Percentiles rank a stretch among this genome's conserved stretches.
phyloP scores from a whole-genome alignment of 2,797 vertebrate genomes.

The Sphenodon punctatus region DNA sequence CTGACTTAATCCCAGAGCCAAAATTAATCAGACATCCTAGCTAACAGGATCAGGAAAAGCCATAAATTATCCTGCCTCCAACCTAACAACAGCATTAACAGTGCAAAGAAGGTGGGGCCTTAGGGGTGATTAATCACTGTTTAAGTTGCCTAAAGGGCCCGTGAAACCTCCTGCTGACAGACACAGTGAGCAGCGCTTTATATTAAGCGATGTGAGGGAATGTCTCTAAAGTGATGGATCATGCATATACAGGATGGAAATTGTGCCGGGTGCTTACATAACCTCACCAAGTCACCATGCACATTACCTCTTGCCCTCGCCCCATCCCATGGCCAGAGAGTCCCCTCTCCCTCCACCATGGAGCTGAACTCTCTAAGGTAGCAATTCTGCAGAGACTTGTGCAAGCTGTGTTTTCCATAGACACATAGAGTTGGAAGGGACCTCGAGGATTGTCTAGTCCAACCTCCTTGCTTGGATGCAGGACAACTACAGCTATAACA shows the following conservation, averaged over 20 bases:
- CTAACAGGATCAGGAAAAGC: slow-evolving; percentile 66
- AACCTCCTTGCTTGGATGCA: background rate
- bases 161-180: slow-evolving; percentile 69
- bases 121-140: slow-evolving; percentile 71
- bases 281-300: accelerated
- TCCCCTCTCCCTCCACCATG: background rate
- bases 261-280: slow-evolving; percentile 32
- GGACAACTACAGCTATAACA: no score
- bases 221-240: slow-evolving; percentile 62
- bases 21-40: slow-evolving; percentile 72
- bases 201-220: slow-evolving; percentile 58
- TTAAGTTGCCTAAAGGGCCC: slow-evolving; percentile 72
- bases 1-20: slow-evolving; percentile 74
- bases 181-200: slow-evolving; percentile 67
- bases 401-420: background rate
- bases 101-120: slow-evolving; percentile 55
- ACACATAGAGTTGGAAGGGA: background rate
- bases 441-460: background rate
- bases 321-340: background rate
- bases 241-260: slow-evolving; percentile 10
- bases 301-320: no score
- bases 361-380: background rate
- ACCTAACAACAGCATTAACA: slow-evolving; percentile 65
- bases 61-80: slow-evolving; percentile 69
- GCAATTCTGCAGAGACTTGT: background rate